phyloP scores from a whole-genome alignment of 2,888 invertebrate genomes.

The Quadriops clusia region DNA sequence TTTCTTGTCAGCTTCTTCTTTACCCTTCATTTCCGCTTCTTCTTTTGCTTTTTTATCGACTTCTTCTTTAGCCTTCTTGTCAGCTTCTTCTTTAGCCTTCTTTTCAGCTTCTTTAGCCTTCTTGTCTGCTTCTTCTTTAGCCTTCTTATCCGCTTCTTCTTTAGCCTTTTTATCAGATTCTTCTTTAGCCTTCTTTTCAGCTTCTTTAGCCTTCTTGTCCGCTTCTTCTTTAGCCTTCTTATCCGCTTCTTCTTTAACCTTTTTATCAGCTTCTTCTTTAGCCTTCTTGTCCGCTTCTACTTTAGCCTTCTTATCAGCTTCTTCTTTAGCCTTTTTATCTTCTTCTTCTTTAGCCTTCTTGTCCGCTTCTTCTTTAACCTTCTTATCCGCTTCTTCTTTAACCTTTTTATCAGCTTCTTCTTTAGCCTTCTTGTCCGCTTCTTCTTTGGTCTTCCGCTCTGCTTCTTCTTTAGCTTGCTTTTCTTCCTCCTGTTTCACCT shows the following conservation, averaged over 20 bases:
- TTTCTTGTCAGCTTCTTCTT: slow-evolving; percentile 13
- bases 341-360: slow-evolving; percentile 15
- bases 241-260: slow-evolving; percentile 18
- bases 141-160: slow-evolving; percentile 19
- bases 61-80: slow-evolving; percentile 23
- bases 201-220: slow-evolving; percentile 18
- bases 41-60: slow-evolving; percentile 14
- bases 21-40: slow-evolving; percentile 12
- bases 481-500: slow-evolving; percentile 24
- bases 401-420: slow-evolving; percentile 14
- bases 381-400: slow-evolving; percentile 11
- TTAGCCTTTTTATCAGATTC: slow-evolving; percentile 29
- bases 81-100: slow-evolving; percentile 32
- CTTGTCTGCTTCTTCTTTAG: slow-evolving; percentile 22
- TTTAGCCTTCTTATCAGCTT: slow-evolving; percentile 13
- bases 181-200: slow-evolving; percentile 29
- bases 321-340: slow-evolving; percentile 13
- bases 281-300: slow-evolving; percentile 14
- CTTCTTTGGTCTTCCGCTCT: slow-evolving; percentile 12
- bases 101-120: slow-evolving; percentile 31
- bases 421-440: slow-evolving; percentile 12
- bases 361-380: slow-evolving; percentile 17
- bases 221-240: slow-evolving; percentile 16
- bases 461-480: slow-evolving; percentile 15
- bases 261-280: slow-evolving; percentile 14